Conservation (phyloP, 1,140 invertebrate species). For the Drosophila guanche region DNA sequence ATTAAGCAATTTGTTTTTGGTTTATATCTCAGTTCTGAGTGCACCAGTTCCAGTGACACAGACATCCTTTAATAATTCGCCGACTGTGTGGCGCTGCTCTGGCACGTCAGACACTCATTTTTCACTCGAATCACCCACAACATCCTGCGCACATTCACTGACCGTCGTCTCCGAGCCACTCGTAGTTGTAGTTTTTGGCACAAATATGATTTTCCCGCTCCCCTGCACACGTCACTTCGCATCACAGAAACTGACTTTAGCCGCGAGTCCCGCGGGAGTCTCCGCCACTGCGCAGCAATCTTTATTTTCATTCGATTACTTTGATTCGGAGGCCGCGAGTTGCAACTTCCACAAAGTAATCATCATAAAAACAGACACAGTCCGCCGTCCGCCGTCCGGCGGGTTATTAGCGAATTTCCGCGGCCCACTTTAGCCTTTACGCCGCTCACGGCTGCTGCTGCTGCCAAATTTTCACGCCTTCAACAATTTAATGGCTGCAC, state of each 20-base stretch:
- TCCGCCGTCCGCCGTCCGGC: conserved; percentile 63
- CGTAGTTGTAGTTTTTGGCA: conserved; percentile 15
- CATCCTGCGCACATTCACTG: conserved; percentile 3
- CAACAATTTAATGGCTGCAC: conserved; percentile 57
- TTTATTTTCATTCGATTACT: conserved; percentile 51
- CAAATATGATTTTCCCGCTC: conserved; percentile 14
- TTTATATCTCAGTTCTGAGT: conserved; percentile 8
- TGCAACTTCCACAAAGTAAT: conserved; percentile 37
- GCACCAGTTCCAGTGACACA: conserved; percentile 1
- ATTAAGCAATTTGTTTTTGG: conserved; percentile 38
- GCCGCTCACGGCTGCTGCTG: conserved; percentile 7
- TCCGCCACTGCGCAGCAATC: conserved; percentile 2
- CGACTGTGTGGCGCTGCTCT: conserved; percentile 1
- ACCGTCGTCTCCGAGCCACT: too few relatives aligned
- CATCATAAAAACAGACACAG: conserved; percentile 45
- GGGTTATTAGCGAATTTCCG: conserved; percentile 58
- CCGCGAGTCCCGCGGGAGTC: conserved; percentile 7
- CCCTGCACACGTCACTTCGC: conserved; percentile 45
- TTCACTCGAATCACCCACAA: not conserved
- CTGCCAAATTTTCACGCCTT: conserved; percentile 63
- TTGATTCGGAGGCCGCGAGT: conserved; percentile 6
- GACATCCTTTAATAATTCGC: conserved; percentile 8
- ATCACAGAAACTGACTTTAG: not conserved
- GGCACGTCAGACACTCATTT: conserved; percentile 26
- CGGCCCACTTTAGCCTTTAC: conserved; percentile 31